phyloP scores from a whole-genome alignment of 2,113 vertebrate species.

The Siphamia tubifer region DNA sequence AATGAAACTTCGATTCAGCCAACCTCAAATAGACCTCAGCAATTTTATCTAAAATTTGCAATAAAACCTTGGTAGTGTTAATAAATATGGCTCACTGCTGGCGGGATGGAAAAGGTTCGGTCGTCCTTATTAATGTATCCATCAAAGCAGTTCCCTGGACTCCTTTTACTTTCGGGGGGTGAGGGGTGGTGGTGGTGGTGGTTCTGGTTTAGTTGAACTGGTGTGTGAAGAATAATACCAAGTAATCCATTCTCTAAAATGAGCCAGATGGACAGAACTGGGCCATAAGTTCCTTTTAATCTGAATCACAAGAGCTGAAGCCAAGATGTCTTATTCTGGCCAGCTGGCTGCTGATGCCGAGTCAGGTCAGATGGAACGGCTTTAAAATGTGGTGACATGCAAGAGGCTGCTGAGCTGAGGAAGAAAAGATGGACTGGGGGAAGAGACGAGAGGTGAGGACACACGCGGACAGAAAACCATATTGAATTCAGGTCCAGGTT shows the following conservation, averaged over 20 bases:
- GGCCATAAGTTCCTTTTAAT: slow-evolving; percentile 46
- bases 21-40: too few species aligned
- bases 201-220: not conserved
- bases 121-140: not conserved
- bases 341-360: slow-evolving; percentile 37
- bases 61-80: not conserved
- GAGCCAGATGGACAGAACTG: slow-evolving; percentile 27
- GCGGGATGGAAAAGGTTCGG: not conserved
- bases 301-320: slow-evolving; percentile 34
- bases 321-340: slow-evolving; percentile 31
- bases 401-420: slow-evolving; percentile 2
- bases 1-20: too few species aligned
- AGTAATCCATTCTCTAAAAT: slow-evolving; percentile 14
- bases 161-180: not conserved
- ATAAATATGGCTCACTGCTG: not conserved
- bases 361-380: not conserved
- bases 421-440: not conserved
- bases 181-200: too few species aligned
- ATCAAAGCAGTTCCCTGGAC: not conserved
- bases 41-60: too few species aligned
- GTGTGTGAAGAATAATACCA: slow-evolving; percentile 12
- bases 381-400: slow-evolving; percentile 27
- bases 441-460: not conserved
- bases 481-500: not conserved
- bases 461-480: not conserved